A percentile compares a stretch with the other conserved stretches of the same genome.
phyloP scores from a whole-genome alignment of 2,888 invertebrate genomes.

The Drosophila buzzatii region DNA sequence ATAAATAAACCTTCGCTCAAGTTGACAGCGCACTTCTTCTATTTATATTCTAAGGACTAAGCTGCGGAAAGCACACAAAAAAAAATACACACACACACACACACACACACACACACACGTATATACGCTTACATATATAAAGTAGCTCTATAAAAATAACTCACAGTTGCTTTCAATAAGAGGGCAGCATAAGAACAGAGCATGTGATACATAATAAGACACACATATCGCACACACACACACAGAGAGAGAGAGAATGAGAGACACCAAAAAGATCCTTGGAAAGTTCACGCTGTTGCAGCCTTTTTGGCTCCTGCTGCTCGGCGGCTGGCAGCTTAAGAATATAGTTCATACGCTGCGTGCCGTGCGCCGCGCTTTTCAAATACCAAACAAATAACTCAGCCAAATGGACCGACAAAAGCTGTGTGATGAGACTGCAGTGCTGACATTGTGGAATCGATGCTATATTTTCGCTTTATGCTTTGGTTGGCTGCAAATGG shows the following conservation, averaged over 20 bases:
- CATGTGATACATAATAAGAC: conserved; percentile 35
- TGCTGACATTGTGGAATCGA: conserved; percentile 20
- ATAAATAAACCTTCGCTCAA: conserved; percentile 57
- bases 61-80: conserved; percentile 15
- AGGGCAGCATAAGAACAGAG: conserved; percentile 22
- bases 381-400: conserved; percentile 65
- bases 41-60: conserved; percentile 23
- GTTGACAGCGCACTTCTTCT: conserved; percentile 60
- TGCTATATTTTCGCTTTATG: conserved; percentile 14
- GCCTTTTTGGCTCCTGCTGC: conserved; percentile 45
- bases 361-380: conserved; percentile 65
- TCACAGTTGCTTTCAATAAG: conserved; percentile 67
- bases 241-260: not conserved
- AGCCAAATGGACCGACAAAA: conserved; percentile 30
- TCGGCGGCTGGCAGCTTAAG: conserved; percentile 41
- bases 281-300: conserved; percentile 62
- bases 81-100: not conserved
- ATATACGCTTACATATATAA: conserved; percentile 30
- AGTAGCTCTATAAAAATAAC: conserved; percentile 79
- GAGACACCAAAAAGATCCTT: conserved; percentile 30
- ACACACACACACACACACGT: not conserved
- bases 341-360: conserved; percentile 75
- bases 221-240: conserved; percentile 40
- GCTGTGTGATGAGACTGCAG: conserved; percentile 35
- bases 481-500: conserved; percentile 27